Percentiles rank a stretch among this genome's conserved stretches.
Conservation (phyloP, 2,797 vertebrate species). For the Holocentrus rufus region DNA sequence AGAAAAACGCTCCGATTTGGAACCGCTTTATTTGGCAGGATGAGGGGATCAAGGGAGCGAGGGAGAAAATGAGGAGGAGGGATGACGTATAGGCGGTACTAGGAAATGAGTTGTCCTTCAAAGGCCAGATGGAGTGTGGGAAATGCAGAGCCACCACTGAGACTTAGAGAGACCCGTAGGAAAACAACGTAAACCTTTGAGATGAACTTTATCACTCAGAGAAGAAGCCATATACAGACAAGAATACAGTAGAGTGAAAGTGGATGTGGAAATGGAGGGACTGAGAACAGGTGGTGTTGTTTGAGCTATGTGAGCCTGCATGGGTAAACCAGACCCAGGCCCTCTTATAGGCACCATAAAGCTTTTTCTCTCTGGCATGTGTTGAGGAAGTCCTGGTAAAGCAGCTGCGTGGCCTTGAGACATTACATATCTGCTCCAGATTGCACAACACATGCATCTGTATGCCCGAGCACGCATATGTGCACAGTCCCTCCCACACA, state of each 20-base stretch:
- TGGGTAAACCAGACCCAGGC: neutral
- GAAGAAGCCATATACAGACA: neutral
- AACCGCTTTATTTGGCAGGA: constrained; percentile 40
- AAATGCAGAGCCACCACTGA: constrained; percentile 11
- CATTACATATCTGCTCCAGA: constrained; percentile 17
- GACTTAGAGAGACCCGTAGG: constrained; percentile 26
- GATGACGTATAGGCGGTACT: constrained; percentile 30
- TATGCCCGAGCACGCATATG: neutral
- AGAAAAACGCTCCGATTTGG: constrained; percentile 21
- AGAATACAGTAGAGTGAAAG: constrained; percentile 10
- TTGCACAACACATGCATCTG: neutral
- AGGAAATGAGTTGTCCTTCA: constrained; percentile 47
- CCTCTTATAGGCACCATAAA: constrained; percentile 36
- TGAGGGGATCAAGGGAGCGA: constrained; percentile 19
- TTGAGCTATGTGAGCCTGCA: constrained; percentile 6
- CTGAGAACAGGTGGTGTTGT: constrained; percentile 55
- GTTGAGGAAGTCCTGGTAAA: constrained; percentile 48
- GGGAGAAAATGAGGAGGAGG: neutral
- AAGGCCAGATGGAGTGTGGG: constrained; percentile 39
- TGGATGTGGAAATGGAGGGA: constrained; percentile 1
- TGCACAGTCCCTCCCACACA: neutral
- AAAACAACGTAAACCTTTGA: constrained; percentile 28
- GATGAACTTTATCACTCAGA: no score
- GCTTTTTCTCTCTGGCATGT: constrained; percentile 56
- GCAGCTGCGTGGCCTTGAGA: constrained; percentile 58